phyloP scores from a whole-genome alignment of 2,888 invertebrate genomes.

The Heliconius sara region DNA sequence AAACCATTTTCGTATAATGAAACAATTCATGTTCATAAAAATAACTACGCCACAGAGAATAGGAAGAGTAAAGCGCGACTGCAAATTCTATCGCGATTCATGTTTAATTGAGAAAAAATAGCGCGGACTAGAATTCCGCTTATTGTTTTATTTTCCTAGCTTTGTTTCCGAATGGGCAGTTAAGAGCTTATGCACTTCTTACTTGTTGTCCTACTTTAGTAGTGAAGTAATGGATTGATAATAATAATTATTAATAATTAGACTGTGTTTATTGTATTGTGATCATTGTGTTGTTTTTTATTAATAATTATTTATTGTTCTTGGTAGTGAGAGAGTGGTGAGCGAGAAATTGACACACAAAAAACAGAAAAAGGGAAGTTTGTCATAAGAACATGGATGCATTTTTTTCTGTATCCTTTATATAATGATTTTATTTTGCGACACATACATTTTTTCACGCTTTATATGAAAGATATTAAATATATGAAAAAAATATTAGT shows the following conservation, averaged over 20 bases:
- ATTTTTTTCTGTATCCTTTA: no score
- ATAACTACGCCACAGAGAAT: conserved; percentile 8
- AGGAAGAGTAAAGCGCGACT: conserved; percentile 9
- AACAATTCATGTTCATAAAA: conserved; percentile 27
- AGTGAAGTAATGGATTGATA: not conserved
- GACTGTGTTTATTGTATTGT: not conserved
- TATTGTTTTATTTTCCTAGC: conserved; percentile 33
- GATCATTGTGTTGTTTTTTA: not conserved
- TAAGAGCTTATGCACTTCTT: conserved; percentile 30
- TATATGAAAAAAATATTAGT: not conserved
- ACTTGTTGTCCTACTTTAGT: conserved; percentile 4
- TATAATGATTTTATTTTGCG: not conserved
- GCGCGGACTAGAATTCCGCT: conserved; percentile 19
- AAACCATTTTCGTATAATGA: conserved; percentile 23
- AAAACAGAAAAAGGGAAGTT: not conserved
- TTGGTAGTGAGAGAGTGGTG: no score
- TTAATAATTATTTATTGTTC: no score
- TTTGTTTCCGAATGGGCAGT: conserved; percentile 33
- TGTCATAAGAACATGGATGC: not conserved
- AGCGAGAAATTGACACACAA: not conserved
- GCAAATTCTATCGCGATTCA: conserved; percentile 30
- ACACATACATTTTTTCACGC: not conserved
- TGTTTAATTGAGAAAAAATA: conserved; percentile 38
- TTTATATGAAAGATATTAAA: not conserved
- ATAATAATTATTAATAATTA: not conserved